These are phyloP conservation scores for Acronicta aceris DNA, from an alignment of 2,888 invertebrate genomes.

Conservation along the genomic window DNA sequence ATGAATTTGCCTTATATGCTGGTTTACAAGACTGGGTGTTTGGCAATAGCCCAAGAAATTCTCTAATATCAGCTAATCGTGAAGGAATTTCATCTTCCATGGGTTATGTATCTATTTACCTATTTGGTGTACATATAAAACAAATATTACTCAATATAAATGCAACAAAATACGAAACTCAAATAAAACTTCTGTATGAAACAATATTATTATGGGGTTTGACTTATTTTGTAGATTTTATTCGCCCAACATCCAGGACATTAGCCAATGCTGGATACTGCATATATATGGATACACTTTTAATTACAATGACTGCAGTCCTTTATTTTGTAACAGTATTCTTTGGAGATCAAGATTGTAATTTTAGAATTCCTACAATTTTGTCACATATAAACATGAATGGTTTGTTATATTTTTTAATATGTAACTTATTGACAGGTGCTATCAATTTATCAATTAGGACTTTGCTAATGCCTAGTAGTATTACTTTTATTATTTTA, in stretches of 20 bases:
- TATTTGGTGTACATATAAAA: slow-evolving; percentile 92
- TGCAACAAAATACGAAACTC: slow-evolving; percentile 56
- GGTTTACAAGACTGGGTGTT: slow-evolving; percentile 93
- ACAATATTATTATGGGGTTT: slow-evolving; percentile 77
- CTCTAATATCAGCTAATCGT: slow-evolving; percentile 94
- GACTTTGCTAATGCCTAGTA: slow-evolving; percentile 87
- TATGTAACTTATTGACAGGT: slow-evolving; percentile 96
- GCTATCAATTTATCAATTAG: slow-evolving; percentile 92
- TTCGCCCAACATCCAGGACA: slow-evolving; percentile 92
- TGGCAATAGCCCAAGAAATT: slow-evolving; percentile 86
- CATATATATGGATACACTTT: slow-evolving; percentile 92
- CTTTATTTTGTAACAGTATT: slow-evolving; percentile 78
- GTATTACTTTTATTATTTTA: slow-evolving; percentile 86
- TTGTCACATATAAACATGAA: slow-evolving; percentile 94
- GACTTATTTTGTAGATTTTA: slow-evolving; percentile 81
- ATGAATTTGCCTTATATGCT: slow-evolving; percentile 91
- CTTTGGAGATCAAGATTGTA: slow-evolving; percentile 70
- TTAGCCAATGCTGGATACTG: slow-evolving; percentile 95
- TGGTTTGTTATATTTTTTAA: slow-evolving; percentile 95
- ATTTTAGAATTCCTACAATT: slow-evolving; percentile 85
- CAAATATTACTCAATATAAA: slow-evolving; percentile 81
- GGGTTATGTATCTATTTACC: slow-evolving; percentile 95
- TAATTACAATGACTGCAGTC: slow-evolving; percentile 79
- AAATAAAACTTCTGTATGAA: slow-evolving; percentile 57
- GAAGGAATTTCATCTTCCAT: slow-evolving; percentile 96